phyloP scores from a whole-genome alignment of 1,140 invertebrate species.

The Ceratina japonica region DNA sequence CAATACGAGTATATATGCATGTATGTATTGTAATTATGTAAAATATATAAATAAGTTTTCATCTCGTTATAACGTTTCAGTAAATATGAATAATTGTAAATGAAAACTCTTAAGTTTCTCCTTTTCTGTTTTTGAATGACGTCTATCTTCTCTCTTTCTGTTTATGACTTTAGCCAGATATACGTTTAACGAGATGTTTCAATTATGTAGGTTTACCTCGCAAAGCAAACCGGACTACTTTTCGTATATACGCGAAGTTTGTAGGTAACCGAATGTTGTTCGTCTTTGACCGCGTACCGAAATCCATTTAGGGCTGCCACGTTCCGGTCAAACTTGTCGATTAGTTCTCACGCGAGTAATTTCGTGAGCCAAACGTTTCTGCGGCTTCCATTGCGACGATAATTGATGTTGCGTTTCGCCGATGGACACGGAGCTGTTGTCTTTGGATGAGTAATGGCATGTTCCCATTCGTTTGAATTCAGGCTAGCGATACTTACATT shows the following conservation, averaged over 20 bases:
- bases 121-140: background rate
- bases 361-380: background rate
- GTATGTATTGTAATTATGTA: too few species aligned
- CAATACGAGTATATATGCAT: too few species aligned
- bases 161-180: background rate
- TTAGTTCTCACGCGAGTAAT: constrained; percentile 8
- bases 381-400: background rate
- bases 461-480: too few species aligned
- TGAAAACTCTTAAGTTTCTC: background rate
- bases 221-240: constrained; percentile 26
- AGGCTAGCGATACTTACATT: too few species aligned
- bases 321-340: background rate
- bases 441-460: background rate
- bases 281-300: background rate
- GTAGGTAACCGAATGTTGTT: background rate
- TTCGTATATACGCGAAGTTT: constrained; percentile 17
- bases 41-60: too few species aligned
- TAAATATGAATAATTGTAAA: too few species aligned
- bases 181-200: constrained; percentile 22
- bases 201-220: constrained; percentile 22
- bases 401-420: background rate
- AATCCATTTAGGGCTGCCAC: constrained; percentile 25
- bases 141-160: background rate
- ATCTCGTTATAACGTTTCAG: too few species aligned
- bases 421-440: background rate